A percentile compares a stretch with the other conserved stretches of the same genome.
These are phyloP conservation scores for Drosophila affinis DNA, from an alignment of 2,888 invertebrate genomes.

Conservation along the genomic window DNA sequence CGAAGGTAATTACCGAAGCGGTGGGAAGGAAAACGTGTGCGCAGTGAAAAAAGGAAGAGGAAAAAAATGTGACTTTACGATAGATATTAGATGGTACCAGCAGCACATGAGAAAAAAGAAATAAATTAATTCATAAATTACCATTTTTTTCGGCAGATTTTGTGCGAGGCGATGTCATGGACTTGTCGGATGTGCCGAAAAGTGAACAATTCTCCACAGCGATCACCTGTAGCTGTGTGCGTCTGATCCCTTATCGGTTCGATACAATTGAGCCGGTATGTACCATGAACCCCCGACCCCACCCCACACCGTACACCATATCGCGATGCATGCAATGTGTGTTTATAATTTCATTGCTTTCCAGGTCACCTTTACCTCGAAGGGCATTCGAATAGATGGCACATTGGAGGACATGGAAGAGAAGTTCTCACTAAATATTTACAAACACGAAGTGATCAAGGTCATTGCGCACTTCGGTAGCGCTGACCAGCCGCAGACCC, in stretches of 20 bases:
- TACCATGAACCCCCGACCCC: neutral
- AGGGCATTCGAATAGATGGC: constrained; percentile 86
- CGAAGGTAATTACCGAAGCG: neutral
- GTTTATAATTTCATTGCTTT: constrained; percentile 32
- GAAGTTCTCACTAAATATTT: constrained; percentile 86
- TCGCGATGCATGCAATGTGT: neutral
- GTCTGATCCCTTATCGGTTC: constrained; percentile 93
- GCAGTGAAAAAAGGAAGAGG: neutral
- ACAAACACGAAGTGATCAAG: constrained; percentile 88
- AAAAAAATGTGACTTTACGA: neutral
- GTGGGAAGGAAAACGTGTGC: neutral
- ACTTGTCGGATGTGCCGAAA: constrained; percentile 83
- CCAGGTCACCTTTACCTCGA: constrained; percentile 86
- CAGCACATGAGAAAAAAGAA: neutral
- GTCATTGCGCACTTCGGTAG: constrained; percentile 91
- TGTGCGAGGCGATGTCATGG: constrained; percentile 85
- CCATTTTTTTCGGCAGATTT: constrained; percentile 84
- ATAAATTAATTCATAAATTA: neutral
- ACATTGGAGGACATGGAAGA: constrained; percentile 85
- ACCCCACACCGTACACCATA: no score
- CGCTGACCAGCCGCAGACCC: constrained; percentile 85
- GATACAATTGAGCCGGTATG: constrained; percentile 89
- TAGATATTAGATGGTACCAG: neutral
- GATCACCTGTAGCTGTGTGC: constrained; percentile 89
- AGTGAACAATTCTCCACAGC: constrained; percentile 85